Percentiles rank a stretch among this genome's conserved stretches.
These are phyloP conservation scores for Trachymyrmex cornetzi DNA, from an alignment of 1,140 invertebrate genomes.

Conservation along the genomic window DNA sequence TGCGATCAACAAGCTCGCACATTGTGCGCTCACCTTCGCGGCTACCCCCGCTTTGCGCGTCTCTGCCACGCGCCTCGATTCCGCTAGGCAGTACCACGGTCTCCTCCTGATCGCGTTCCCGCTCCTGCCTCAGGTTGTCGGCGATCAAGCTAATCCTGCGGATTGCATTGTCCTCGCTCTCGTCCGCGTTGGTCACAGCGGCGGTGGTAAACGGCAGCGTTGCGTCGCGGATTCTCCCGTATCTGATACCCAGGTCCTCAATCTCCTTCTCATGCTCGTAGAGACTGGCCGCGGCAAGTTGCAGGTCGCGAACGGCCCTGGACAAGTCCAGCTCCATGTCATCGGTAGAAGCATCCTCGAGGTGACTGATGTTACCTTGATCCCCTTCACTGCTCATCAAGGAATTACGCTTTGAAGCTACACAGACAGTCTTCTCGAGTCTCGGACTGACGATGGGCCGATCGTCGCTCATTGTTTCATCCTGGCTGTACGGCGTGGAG, in stretches of 20 bases:
- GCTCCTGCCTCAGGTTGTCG: not conserved
- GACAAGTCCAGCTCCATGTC: slow-evolving; percentile 67
- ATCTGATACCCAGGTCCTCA: slow-evolving; percentile 23
- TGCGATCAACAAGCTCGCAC: slow-evolving; percentile 66
- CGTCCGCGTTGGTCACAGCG: not conserved
- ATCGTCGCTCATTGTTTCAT: slow-evolving; percentile 53
- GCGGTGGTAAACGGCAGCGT: too few relatives aligned
- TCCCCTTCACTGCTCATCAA: slow-evolving; percentile 19
- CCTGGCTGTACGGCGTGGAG: slow-evolving; percentile 50
- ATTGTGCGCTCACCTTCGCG: slow-evolving; percentile 73
- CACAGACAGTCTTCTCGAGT: not conserved
- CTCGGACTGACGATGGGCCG: slow-evolving; percentile 11
- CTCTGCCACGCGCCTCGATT: slow-evolving; percentile 16
- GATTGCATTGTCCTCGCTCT: not conserved
- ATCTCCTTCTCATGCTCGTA: slow-evolving; percentile 66
- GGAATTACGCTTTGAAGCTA: slow-evolving; percentile 44
- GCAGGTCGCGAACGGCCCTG: slow-evolving; percentile 70
- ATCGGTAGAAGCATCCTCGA: not conserved
- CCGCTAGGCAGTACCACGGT: slow-evolving; percentile 43
- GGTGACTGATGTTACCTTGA: not conserved
- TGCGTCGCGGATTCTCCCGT: not conserved
- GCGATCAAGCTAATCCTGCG: not conserved
- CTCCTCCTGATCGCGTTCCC: slow-evolving; percentile 57
- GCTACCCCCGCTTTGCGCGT: slow-evolving; percentile 27
- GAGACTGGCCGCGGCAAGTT: slow-evolving; percentile 71